Evolutionary conservation across 2,113 vertebrate genomes (phyloP).

Genomic region (cattle (Bos taurus)): DNA sequence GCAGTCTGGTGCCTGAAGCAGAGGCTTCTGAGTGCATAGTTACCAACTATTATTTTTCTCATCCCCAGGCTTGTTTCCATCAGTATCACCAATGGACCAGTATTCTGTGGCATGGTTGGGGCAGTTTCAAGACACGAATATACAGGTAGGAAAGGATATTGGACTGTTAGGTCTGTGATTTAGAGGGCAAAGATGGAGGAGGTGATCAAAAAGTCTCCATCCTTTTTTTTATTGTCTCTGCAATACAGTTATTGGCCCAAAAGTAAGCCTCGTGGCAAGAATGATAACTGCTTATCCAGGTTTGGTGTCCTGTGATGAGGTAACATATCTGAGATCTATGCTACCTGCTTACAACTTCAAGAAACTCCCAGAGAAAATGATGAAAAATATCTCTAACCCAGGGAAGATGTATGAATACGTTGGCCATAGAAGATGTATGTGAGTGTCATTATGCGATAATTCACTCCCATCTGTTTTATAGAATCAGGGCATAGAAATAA

Average conservation of each 20-base stretch:
- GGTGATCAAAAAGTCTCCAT: background rate
- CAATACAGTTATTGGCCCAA: constrained; percentile 68
- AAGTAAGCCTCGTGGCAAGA: constrained; percentile 70
- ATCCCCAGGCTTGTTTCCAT: constrained; percentile 66
- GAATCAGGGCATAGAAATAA: background rate
- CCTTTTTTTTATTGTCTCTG: background rate
- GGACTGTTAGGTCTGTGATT: background rate
- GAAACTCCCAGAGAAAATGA: constrained; percentile 66
- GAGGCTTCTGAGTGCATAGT: background rate
- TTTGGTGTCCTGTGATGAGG: constrained; percentile 72
- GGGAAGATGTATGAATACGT: constrained; percentile 70
- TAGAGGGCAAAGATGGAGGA: background rate
- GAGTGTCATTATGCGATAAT: constrained; percentile 2
- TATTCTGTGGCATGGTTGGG: constrained; percentile 73
- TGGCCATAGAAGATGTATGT: constrained; percentile 57
- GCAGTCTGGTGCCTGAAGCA: background rate
- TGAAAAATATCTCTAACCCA: constrained; percentile 71
- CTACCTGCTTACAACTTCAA: constrained; percentile 67
- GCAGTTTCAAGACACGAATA: constrained; percentile 71
- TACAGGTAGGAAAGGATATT: constrained; percentile 60
- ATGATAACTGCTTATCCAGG: constrained; percentile 75
- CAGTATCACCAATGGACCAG: constrained; percentile 68
- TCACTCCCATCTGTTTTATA: background rate
- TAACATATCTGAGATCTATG: constrained; percentile 65
- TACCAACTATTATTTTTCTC: background rate